phyloP scores from a whole-genome alignment of 2,797 vertebrate species.

The Sebastes diaconus region DNA sequence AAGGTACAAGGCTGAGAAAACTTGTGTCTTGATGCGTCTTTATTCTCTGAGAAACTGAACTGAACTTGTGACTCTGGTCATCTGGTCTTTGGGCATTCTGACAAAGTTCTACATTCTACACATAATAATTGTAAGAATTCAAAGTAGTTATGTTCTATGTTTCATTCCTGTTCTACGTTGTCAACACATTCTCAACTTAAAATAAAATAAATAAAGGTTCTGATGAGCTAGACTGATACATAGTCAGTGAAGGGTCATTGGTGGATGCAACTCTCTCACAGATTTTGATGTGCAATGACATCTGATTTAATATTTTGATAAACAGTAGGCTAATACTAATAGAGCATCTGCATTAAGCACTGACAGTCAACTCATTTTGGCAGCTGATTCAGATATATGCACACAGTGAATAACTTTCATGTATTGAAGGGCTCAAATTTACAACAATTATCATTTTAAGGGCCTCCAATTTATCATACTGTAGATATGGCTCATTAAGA shows the following conservation, averaged over 20 bases:
- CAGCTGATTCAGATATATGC: too few species aligned
- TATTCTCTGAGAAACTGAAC: not conserved
- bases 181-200: too few species aligned
- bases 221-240: too few species aligned
- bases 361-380: not conserved
- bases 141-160: too few species aligned
- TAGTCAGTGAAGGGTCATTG: too few species aligned
- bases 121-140: too few species aligned
- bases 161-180: too few species aligned
- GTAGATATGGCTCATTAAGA: not conserved
- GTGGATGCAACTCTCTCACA: not conserved
- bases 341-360: not conserved
- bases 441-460: not conserved
- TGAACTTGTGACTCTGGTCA: too few species aligned
- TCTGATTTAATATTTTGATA: not conserved
- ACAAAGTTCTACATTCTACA: too few species aligned
- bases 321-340: not conserved
- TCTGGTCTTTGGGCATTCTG: too few species aligned
- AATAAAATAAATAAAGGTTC: too few species aligned
- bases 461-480: not conserved
- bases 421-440: not conserved
- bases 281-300: not conserved
- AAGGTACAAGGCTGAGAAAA: not conserved
- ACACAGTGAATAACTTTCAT: not conserved
- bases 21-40: fast-evolving